Evolutionary conservation across 2,888 invertebrate genomes (phyloP), one percentile per base, ranked within the genome.

Genomic region (Watsonalla cultraria): DNA sequence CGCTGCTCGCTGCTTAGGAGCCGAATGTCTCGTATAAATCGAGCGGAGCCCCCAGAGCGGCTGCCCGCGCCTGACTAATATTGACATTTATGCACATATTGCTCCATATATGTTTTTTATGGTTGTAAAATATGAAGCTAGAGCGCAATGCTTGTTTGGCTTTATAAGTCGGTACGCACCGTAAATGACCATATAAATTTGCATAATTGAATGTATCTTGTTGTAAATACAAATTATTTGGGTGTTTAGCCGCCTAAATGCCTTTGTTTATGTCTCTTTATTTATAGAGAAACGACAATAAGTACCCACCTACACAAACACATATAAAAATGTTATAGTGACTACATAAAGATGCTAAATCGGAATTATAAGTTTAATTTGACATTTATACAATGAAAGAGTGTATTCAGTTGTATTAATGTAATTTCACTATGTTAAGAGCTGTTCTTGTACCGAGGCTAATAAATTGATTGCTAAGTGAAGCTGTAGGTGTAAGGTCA

Each of bases 21-120:
- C 78, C 74, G 76, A 78, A 80, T 74, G 80, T 74, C 64, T 69
- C 73, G 76, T 82, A 81, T 85, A 87, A 86, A 86, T 83, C 81
- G 79, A 66, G 58, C 53, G 60, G 60, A 60, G 66, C 72, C 72
- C 78, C 70, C 70, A 67, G 66, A 62, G 62, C 62, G 61, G 55
- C 62, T 66, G 60, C 74, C 70, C 58, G 65, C 58, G 65, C 64
- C 70, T 75, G 76, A 79, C 80, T 83, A 88, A 88, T 85, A 89
- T 88, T 84, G 86, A 86, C 89, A 85, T 88, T 90, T 89, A 89
- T 87, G 88, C 88, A 89, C 88, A 88, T 88, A 87, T 88, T 90
- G 87, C 87, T 90, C 90, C 89, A 89, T 89, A 89, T 90, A 86
- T 72, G 88, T 78, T 87, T 87, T 87, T 90, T 90, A 89, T 84